Evolutionary conservation across 2,888 invertebrate species (phyloP).

Genomic region (Opisthograptis luteolata): DNA sequence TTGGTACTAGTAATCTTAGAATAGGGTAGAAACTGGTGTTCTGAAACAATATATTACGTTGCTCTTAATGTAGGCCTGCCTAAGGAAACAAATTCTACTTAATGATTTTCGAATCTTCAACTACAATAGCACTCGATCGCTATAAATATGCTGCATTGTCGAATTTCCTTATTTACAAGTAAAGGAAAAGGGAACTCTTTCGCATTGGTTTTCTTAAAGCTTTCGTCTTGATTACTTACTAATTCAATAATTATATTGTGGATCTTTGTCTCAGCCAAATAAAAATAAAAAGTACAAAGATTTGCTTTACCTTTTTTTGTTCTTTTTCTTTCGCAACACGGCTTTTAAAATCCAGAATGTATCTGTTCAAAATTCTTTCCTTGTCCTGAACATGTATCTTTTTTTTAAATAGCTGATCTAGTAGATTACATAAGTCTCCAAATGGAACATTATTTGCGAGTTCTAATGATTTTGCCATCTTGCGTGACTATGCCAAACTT

Average conservation of each 20-base stretch:
- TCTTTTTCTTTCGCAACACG: conserved; percentile 47
- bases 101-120: no score
- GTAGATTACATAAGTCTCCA: conserved; percentile 82
- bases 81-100: no score
- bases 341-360: conserved; percentile 77
- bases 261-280: no score
- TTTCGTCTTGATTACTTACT: no score
- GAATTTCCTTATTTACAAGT: no score
- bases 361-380: conserved; percentile 70
- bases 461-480: conserved; percentile 40
- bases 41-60: conserved; percentile 57
- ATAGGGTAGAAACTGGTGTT: conserved; percentile 88
- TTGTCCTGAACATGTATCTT: conserved; percentile 68
- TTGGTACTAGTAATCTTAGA: conserved; percentile 91
- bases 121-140: no score
- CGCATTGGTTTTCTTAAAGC: no score
- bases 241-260: no score
- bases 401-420: conserved; percentile 84
- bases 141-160: no score
- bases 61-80: no score
- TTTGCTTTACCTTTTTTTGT: conserved; percentile 72
- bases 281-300: no score
- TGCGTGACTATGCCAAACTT: conserved; percentile 6
- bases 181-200: no score
- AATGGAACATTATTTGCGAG: conserved; percentile 71